These are phyloP conservation scores for Gymnothorax reevesii DNA, from an alignment of 2,797 vertebrate species.

Conservation along the genomic window DNA sequence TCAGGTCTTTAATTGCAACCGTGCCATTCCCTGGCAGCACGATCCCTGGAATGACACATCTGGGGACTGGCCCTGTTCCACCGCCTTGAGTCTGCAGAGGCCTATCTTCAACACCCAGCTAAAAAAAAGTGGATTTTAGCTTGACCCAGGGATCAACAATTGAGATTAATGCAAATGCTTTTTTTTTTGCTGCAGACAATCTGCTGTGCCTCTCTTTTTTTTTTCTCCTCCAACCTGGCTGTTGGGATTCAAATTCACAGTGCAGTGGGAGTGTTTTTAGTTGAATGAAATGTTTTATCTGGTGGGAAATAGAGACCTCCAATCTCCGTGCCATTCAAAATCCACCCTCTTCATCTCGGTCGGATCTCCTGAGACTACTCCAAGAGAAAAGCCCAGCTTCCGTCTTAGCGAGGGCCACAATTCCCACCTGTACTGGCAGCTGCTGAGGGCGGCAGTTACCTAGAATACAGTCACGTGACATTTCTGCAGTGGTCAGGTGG, in stretches of 20 bases:
- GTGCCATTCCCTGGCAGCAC: not conserved
- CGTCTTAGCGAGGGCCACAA: slow-evolving; percentile 21
- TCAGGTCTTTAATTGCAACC: slow-evolving; percentile 23
- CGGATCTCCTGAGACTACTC: slow-evolving; percentile 31
- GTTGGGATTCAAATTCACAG: not conserved
- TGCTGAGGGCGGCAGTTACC: not conserved
- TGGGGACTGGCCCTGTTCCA: slow-evolving; percentile 16
- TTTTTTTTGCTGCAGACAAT: not conserved
- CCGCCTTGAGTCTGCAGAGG: slow-evolving; percentile 6
- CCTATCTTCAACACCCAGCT: not conserved
- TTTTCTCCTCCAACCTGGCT: too few relatives aligned
- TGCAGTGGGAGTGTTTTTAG: not conserved
- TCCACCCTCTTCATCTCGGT: not conserved
- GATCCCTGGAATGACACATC: not conserved
- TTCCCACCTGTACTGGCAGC: slow-evolving; percentile 14
- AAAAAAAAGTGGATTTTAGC: not conserved
- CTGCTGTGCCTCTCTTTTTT: not conserved
- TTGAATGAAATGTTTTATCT: not conserved
- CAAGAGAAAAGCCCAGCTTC: slow-evolving; percentile 26
- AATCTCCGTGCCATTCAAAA: not conserved
- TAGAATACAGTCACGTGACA: not conserved
- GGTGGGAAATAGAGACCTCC: not conserved
- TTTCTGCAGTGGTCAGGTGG: not conserved
- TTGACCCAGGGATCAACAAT: not conserved
- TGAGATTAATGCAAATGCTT: not conserved